Percentiles rank a stretch among this genome's conserved stretches.
These are phyloP conservation scores for Schlechtendalia chinensis DNA, from an alignment of 1,140 invertebrate species.

Conservation along the genomic window DNA sequence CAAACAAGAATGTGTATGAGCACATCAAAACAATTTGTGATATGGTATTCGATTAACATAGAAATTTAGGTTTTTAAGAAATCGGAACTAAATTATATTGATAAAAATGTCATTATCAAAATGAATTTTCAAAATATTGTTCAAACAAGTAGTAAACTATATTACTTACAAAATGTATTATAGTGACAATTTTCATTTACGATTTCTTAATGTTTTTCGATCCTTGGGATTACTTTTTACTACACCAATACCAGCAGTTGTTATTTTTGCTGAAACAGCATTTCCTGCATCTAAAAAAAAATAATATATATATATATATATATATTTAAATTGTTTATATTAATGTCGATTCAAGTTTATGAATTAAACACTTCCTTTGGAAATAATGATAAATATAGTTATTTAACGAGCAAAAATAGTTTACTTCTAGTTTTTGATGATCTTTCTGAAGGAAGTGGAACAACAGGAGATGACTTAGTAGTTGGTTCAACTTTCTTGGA, in stretches of 20 bases:
- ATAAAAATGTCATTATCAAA: neutral
- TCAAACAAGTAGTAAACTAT: constrained; percentile 43
- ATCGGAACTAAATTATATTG: constrained; percentile 13
- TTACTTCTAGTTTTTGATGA: constrained; percentile 53
- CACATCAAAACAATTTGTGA: constrained; percentile 46
- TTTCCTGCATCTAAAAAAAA: constrained; percentile 50
- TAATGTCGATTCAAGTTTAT: neutral
- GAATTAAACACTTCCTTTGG: neutral
- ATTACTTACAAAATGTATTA: constrained; percentile 34
- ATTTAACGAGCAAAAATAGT: neutral
- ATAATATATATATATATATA: too few species aligned
- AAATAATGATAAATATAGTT: neutral
- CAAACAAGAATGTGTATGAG: constrained; percentile 42
- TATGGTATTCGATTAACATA: constrained; percentile 42
- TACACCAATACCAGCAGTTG: constrained; percentile 54
- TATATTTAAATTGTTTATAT: neutral
- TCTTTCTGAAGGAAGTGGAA: constrained; percentile 49
- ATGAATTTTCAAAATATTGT: constrained; percentile 34
- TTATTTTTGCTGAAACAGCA: constrained; percentile 50
- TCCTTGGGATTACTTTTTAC: constrained; percentile 35
- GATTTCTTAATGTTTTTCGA: constrained; percentile 37
- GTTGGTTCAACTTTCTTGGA: constrained; percentile 45
- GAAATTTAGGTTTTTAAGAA: constrained; percentile 15
- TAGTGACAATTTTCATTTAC: constrained; percentile 13
- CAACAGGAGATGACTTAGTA: constrained; percentile 37